Base-by-base conservation (phyloP, 2,113 vertebrate species). In the Telmatochromis brachygnathus region DNA sequence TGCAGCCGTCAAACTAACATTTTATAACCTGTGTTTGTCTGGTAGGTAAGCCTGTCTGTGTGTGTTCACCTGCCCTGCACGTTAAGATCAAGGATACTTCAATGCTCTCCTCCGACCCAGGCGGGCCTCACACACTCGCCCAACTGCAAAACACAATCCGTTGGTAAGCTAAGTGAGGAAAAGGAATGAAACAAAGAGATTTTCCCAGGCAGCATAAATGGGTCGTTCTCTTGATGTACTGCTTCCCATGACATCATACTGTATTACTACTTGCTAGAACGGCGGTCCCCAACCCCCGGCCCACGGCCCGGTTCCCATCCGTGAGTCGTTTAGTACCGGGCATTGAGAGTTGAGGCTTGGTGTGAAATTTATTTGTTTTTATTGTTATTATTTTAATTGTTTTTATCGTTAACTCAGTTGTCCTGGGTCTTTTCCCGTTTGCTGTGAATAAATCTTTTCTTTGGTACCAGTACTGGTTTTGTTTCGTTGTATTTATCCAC, bases 41-140 rank as follows among this genome's bases (percentile, higher is more conserved):
- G 65, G 7, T 21, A 8, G 35, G 11, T 23, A 13, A 70, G 62
- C 62, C 62, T 2, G n/a, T 70, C 33, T 68, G 35, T 39, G n/a
- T 21, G 60, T 1, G 19, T 1, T 65, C 60, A 5, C 10, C 10
- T 65, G 30, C 17, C 28, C 58, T 62, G 30, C 60, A 65, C 2
- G 33, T 65, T 5, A 65, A 37, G 10, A 37, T 65, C 60, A 37
- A 0, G 60, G 6, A 13, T n/a, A 37, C 1, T 37, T 21, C 12
- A 37, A 35, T 13, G 62, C 33, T 8, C 0, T 68, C 62, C 6
- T 68, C 33, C 2, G 10, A 39, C 19, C 62, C 19, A 21, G 19
- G 4, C 10, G 11, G 60, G 33, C 6, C 33, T 55, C 0, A 0
- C 19, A 68, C 35, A 39, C 12, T 39, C 33, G 4, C 35, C 33